Evolutionary conservation across 2,888 invertebrate genomes (phyloP), one percentile per base, ranked within the genome.

Genomic region (Apodemia zela): DNA sequence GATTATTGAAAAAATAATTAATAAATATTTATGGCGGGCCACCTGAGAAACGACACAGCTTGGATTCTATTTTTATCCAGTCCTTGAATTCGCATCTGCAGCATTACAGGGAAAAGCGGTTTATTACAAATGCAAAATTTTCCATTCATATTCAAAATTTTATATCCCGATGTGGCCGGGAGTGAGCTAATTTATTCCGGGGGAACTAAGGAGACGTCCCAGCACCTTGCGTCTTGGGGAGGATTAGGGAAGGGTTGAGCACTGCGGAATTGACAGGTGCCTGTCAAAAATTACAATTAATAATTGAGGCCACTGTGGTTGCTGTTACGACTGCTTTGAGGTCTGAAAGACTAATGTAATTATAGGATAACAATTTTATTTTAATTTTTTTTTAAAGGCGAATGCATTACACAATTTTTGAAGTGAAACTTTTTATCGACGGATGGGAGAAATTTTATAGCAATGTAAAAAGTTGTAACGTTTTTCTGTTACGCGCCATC

Each of bases 81-180:
- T 84, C 68, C 81, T 80, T 75, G 76, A 79, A 82, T 82, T 81
- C 88, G 82, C 89, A 89, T 89, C 89, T 88, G 90, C 85, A 84
- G 80, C 80, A 74, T 78, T 79, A 86, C 82, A 79, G 79, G 84
- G 83, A 89, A 93, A 93, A 93, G 93, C 93, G 93, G 93, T 95
- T 95, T 94, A 95, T 95, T 95, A 95, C 93, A 93, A 93, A 95
- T 95, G 95, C 95, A 95, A 95, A 95, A 95, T 95, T 94, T 94
- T 93, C 95, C 95, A 95, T 95, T 95, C 95, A 95, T 95, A 95
- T 95, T 95, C 95, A 95, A 95, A 95, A 95, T 95, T 95, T 95
- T 95, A 95, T 95, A 95, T 95, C 95, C 94, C 94, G 84, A 93
- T 93, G 93, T 93, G 92, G 89, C 83, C 84, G 87, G 92, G 93